Evolutionary conservation across 2,113 vertebrate genomes (phyloP).

Genomic region (Mustelus asterias): DNA sequence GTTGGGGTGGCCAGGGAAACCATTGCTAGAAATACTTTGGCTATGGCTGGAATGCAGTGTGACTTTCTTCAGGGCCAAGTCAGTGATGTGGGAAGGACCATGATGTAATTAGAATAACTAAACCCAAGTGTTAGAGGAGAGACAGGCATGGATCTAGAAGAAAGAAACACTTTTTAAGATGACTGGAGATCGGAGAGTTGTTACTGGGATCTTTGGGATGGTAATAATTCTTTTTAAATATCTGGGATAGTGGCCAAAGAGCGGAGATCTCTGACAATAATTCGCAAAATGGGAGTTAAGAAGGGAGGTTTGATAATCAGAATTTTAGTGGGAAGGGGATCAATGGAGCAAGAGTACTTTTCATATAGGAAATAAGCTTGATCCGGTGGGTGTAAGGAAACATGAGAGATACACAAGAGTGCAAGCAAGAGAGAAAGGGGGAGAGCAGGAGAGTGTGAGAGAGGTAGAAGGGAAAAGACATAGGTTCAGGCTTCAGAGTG

Average conservation of each 20-base stretch:
- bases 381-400: no score
- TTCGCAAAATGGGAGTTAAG: neutral
- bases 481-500: neutral
- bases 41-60: neutral
- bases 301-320: neutral
- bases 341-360: no score
- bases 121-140: neutral
- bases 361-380: no score
- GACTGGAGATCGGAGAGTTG: neutral
- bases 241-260: neutral
- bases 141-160: neutral
- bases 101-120: neutral
- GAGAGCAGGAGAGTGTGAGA: neutral
- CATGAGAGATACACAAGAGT: neutral
- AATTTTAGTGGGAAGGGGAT: neutral
- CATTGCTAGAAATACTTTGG: neutral
- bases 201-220: neutral
- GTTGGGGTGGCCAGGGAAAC: neutral
- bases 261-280: neutral
- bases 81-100: neutral
- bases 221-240: neutral
- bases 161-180: neutral
- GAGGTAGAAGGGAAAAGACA: neutral
- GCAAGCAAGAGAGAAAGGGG: neutral
- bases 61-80: neutral